These are phyloP conservation scores for Acrocephalus scirpaceus DNA, from an alignment of 2,797 vertebrate species.

Conservation along the genomic window DNA sequence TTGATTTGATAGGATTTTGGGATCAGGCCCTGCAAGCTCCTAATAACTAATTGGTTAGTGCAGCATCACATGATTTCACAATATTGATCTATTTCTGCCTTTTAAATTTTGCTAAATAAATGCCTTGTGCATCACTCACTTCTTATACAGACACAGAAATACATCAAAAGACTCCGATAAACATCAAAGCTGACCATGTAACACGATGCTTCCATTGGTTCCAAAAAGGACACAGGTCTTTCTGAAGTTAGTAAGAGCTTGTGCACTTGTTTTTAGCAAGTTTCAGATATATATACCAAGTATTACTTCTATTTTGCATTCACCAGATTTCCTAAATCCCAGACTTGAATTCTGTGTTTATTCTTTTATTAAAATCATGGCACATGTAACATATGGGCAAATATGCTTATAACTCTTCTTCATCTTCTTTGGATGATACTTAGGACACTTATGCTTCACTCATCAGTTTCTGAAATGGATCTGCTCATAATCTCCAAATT, in stretches of 20 bases:
- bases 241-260: background rate
- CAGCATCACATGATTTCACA: background rate
- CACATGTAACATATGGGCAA: background rate
- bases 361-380: background rate
- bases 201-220: background rate
- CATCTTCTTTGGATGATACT: background rate
- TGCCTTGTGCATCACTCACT: background rate
- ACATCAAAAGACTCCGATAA: background rate
- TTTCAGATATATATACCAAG: background rate
- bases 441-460: background rate
- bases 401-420: background rate
- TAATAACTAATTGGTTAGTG: background rate
- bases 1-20: background rate
- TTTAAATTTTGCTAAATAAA: background rate
- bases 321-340: background rate
- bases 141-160: background rate
- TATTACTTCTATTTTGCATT: background rate
- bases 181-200: background rate
- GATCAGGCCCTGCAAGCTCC: background rate
- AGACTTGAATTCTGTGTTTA: background rate
- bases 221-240: background rate
- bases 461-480: constrained; percentile 20
- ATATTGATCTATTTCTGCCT: background rate
- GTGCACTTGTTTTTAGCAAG: background rate
- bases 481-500: constrained; percentile 23